Percentiles rank a stretch among this genome's conserved stretches.
phyloP scores from a whole-genome alignment of 2,888 invertebrate species.

The Lasioglossum zephyrum region DNA sequence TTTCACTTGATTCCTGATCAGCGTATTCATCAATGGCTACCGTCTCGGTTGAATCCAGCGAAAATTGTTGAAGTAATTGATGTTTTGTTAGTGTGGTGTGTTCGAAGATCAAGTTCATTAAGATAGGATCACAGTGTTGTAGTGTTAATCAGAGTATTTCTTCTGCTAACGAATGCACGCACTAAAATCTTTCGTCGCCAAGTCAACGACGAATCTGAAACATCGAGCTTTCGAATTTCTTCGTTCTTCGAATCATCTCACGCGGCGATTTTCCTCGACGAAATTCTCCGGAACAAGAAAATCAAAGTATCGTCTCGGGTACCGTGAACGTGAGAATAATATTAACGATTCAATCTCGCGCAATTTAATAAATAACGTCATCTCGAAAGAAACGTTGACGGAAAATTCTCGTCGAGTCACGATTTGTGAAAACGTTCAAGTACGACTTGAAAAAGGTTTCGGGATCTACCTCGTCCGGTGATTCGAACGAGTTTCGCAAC shows the following conservation, averaged over 20 bases:
- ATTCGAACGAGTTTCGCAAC: slow-evolving; percentile 76
- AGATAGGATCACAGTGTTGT: slow-evolving; percentile 50
- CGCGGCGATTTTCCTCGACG: background rate
- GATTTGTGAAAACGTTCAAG: slow-evolving; percentile 20
- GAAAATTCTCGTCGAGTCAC: background rate
- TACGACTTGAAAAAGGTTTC: slow-evolving; percentile 5
- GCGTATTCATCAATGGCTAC: background rate
- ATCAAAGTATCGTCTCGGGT: background rate
- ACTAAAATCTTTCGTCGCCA: background rate
- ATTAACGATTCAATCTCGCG: background rate
- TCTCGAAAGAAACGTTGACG: background rate
- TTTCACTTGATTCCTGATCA: background rate
- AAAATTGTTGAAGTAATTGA: slow-evolving; percentile 1
- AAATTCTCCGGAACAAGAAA: background rate
- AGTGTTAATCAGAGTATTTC: slow-evolving; percentile 17
- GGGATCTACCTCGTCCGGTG: slow-evolving; percentile 67
- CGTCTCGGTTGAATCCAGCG: background rate
- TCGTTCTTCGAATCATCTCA: background rate
- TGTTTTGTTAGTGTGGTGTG: background rate
- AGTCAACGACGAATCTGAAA: background rate
- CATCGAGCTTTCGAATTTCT: background rate
- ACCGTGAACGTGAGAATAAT: background rate
- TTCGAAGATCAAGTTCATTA: slow-evolving; percentile 23
- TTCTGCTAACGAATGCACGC: background rate
- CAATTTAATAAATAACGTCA: background rate